Evolutionary conservation across 2,797 vertebrate genomes (phyloP).

Genomic region (Poeciliopsis paucimaculata): DNA sequence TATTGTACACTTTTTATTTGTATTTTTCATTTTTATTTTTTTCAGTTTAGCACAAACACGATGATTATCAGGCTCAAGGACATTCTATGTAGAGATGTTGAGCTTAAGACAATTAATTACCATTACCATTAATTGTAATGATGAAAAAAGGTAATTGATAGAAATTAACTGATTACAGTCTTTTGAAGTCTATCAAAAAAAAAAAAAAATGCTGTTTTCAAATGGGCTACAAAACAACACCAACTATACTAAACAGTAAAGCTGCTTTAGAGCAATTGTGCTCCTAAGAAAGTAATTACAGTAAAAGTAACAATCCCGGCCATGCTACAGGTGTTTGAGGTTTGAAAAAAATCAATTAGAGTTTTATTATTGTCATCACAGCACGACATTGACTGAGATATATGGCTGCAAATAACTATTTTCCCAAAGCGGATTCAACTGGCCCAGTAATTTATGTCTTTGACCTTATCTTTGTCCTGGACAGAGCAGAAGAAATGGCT

Average conservation of each 20-base stretch:
- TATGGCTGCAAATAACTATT: constrained; percentile 3
- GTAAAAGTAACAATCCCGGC: not conserved
- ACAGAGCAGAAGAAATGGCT: not conserved
- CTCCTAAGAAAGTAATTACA: not conserved
- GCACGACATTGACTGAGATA: not conserved
- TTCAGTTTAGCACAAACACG: not conserved
- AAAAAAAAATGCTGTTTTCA: not conserved
- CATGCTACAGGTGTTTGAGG: not conserved
- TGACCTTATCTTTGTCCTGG: not conserved
- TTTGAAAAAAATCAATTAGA: not conserved
- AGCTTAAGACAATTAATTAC: not conserved
- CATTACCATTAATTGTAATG: not conserved
- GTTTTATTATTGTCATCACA: not conserved
- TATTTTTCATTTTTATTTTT: not conserved
- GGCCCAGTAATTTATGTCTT: not conserved
- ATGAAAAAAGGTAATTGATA: not conserved
- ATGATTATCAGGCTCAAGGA: not conserved
- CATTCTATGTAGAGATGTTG: not conserved
- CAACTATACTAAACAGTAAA: not conserved
- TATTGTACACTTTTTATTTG: not conserved
- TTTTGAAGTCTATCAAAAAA: not conserved
- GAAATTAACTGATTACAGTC: not conserved
- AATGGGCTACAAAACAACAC: not conserved
- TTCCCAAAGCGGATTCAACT: not conserved
- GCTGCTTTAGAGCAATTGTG: not conserved